Conservation (phyloP, 2,113 vertebrate species). For the Microcebus tavaratra region DNA sequence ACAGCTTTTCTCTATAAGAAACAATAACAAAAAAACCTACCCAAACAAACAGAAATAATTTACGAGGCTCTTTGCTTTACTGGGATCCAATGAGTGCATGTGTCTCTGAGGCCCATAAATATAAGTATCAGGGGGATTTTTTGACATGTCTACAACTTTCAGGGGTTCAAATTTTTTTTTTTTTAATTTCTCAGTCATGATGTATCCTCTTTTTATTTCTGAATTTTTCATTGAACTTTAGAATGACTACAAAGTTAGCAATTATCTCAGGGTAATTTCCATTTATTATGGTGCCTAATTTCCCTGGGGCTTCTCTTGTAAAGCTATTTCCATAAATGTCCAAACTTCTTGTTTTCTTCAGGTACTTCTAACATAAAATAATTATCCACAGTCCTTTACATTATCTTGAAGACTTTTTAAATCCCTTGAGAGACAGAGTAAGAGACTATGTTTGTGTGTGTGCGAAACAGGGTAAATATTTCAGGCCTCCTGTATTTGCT, state of each 20-base stretch:
- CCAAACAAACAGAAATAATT: neutral
- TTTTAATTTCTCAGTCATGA: neutral
- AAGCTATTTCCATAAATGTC: neutral
- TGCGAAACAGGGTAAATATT: neutral
- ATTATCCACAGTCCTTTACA: neutral
- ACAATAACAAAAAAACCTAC: neutral
- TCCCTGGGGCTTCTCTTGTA: neutral
- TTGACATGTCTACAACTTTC: neutral
- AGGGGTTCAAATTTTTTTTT: neutral
- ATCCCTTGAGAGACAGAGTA: neutral
- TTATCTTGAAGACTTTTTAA: neutral
- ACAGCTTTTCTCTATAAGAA: slow-evolving; percentile 17
- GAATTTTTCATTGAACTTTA: neutral
- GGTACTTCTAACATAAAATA: neutral
- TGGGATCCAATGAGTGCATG: neutral
- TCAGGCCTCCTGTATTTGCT: too few relatives aligned
- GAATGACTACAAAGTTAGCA: slow-evolving; percentile 14
- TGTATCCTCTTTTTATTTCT: neutral
- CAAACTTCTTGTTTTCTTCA: neutral
- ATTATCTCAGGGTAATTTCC: slow-evolving; percentile 41
- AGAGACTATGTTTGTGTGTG: neutral
- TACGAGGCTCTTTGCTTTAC: neutral
- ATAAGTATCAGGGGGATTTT: neutral
- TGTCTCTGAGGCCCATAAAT: neutral
- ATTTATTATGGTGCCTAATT: neutral